A percentile compares a stretch with the other conserved stretches of the same genome.
These are phyloP conservation scores for Barypeithes pellucidus DNA, from an alignment of 2,888 invertebrate genomes.

Conservation along the genomic window DNA sequence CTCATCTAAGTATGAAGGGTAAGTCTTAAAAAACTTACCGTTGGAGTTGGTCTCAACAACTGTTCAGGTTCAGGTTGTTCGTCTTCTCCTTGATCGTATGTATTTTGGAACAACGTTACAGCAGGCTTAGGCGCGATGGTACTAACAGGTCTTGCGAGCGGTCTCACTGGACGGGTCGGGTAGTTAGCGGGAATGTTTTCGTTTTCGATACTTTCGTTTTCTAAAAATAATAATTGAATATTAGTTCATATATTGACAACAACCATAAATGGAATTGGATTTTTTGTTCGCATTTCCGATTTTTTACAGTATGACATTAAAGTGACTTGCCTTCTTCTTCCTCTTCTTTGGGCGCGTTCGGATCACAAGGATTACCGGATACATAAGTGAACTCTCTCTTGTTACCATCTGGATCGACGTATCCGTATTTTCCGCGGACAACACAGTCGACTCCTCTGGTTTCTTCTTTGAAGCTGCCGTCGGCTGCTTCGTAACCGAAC, in stretches of 20 bases:
- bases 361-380: conserved; percentile 89
- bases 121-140: conserved; percentile 68
- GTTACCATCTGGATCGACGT: conserved; percentile 90
- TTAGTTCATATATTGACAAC: no score
- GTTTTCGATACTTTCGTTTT: conserved; percentile 70
- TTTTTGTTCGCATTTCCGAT: no score
- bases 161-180: conserved; percentile 73
- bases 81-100: conserved; percentile 78
- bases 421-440: conserved; percentile 90
- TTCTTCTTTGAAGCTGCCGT: conserved; percentile 90
- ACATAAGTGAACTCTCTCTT: conserved; percentile 90
- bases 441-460: conserved; percentile 90
- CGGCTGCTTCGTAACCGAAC: conserved; percentile 88
- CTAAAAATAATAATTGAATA: background rate
- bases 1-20: no score
- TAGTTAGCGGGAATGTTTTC: conserved; percentile 80
- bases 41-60: conserved; percentile 67
- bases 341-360: conserved; percentile 84
- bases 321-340: conserved; percentile 64
- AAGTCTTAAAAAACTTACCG: no score
- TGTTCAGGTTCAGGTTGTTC: conserved; percentile 75
- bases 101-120: conserved; percentile 82
- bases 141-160: conserved; percentile 67
- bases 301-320: background rate
- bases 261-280: no score